Evolutionary conservation across 92 coral and sea anemone species (phyloP).

Genomic region (Pocillopora grandis): DNA sequence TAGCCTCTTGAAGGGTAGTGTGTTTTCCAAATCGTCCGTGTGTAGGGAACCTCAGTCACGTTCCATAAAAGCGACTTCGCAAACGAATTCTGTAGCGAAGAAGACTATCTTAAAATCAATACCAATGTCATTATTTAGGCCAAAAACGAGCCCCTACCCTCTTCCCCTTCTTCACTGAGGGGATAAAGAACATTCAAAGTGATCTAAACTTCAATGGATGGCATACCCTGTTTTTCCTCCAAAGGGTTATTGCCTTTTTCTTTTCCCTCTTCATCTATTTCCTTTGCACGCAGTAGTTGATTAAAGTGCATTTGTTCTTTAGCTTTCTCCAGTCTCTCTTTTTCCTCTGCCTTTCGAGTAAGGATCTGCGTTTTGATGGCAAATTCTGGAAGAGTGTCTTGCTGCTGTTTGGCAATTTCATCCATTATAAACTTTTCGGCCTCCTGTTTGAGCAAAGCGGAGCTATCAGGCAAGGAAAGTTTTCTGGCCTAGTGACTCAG

Average conservation of each 20-base stretch:
- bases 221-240: not conserved
- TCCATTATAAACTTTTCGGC: slow-evolving; percentile 68
- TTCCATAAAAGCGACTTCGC: no score
- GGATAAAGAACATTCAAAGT: no score
- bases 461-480: no score
- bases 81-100: no score
- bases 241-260: not conserved
- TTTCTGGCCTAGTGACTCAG: no score
- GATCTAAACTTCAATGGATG: not conserved
- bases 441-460: slow-evolving; percentile 31
- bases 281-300: slow-evolving; percentile 17
- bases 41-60: no score
- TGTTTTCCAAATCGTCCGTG: no score
- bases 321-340: slow-evolving; percentile 56
- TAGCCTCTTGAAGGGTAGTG: no score
- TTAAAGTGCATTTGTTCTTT: slow-evolving; percentile 59
- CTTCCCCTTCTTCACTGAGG: no score
- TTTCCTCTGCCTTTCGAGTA: slow-evolving; percentile 78
- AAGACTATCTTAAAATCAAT: no score
- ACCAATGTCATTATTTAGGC: no score
- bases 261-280: slow-evolving; percentile 5
- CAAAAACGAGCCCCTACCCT: no score
- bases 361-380: slow-evolving; percentile 79
- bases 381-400: slow-evolving; percentile 73
- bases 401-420: slow-evolving; percentile 61